A percentile compares a stretch with the other conserved stretches of the same genome.
Evolutionary conservation across 2,113 vertebrate species (phyloP).

Genomic region (Neodon shergylaensis): DNA sequence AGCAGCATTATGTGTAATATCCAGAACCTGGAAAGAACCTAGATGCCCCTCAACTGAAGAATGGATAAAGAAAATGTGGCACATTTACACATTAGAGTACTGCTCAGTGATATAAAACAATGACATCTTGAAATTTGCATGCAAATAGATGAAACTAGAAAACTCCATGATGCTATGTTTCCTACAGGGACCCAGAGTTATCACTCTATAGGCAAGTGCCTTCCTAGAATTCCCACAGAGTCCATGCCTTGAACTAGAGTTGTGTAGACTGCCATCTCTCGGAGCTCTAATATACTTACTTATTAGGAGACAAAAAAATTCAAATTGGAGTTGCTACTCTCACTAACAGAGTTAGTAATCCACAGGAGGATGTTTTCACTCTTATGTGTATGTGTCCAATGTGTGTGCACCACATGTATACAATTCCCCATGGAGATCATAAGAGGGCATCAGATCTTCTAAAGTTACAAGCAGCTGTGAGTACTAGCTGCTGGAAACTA

Average conservation of each 20-base stretch:
- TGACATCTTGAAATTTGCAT: no score
- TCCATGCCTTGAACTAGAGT: not conserved
- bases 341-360: not conserved
- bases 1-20: no score
- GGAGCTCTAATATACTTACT: not conserved
- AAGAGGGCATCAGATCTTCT: not conserved
- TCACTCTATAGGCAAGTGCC: not conserved
- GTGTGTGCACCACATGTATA: not conserved
- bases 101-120: no score
- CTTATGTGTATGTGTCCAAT: not conserved
- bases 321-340: not conserved
- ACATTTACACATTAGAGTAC: no score
- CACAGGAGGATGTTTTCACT: not conserved
- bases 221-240: not conserved
- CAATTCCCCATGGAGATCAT: not conserved
- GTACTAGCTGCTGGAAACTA: no score
- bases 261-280: not conserved
- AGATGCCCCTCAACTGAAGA: no score
- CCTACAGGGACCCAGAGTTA: not conserved
- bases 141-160: no score
- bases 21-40: no score
- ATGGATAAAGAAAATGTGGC: no score
- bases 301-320: not conserved
- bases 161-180: not conserved
- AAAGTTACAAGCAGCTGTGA: not conserved